phyloP scores from a whole-genome alignment of 2,888 invertebrate species.

The Ennomos erosarius region DNA sequence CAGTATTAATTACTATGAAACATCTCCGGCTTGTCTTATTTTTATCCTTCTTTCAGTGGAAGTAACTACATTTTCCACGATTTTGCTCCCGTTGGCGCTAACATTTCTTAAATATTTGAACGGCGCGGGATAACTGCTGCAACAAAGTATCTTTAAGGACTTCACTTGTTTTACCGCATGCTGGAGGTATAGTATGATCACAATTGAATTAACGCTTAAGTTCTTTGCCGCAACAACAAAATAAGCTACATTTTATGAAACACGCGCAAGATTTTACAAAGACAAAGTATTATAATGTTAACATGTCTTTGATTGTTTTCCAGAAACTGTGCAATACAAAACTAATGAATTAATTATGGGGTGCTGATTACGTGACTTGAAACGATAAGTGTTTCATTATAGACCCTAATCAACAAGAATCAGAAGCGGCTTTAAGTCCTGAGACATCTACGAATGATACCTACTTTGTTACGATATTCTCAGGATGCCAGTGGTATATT shows the following conservation, averaged over 20 bases:
- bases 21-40: not conserved
- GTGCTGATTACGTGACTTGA: too few relatives aligned
- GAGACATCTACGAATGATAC: too few relatives aligned
- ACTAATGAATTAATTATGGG: too few relatives aligned
- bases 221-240: constrained; percentile 9
- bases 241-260: not conserved
- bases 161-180: constrained; percentile 8
- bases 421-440: too few relatives aligned
- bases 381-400: too few relatives aligned
- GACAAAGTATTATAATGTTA: not conserved
- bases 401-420: too few relatives aligned
- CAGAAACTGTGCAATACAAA: too few relatives aligned
- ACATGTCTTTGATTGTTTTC: too few relatives aligned
- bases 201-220: constrained; percentile 2
- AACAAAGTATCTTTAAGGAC: constrained; percentile 20
- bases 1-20: constrained; percentile 6
- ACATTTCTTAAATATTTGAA: constrained; percentile 12
- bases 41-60: constrained; percentile 1
- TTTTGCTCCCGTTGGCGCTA: constrained; percentile 1
- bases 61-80: constrained; percentile 7
- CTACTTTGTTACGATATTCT: too few relatives aligned
- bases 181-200: constrained; percentile 9
- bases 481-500: too few relatives aligned
- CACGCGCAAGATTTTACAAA: not conserved
- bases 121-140: constrained; percentile 8